These are phyloP conservation scores for Luidia sarsii DNA, from an alignment of 53 echinoderm and acorn worm genomes.

Conservation along the genomic window DNA sequence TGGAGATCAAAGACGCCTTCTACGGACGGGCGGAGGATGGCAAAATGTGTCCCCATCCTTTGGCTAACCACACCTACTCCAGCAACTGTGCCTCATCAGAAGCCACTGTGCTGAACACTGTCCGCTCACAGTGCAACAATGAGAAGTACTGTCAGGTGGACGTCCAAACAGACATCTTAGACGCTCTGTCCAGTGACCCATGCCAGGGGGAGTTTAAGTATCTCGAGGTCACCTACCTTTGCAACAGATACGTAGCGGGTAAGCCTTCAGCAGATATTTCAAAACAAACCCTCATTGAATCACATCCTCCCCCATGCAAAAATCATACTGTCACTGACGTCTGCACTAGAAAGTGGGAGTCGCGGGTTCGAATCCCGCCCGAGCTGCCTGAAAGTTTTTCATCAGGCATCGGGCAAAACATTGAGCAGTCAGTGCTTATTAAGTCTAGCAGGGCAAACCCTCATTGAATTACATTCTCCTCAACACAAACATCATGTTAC, in stretches of 20 bases:
- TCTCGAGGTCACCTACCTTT: conserved; percentile 69
- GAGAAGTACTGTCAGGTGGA: conserved; percentile 64
- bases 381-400: too few species aligned
- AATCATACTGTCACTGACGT: too few species aligned
- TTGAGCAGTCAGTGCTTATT: too few species aligned
- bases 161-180: conserved; percentile 63
- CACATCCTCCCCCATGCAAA: too few species aligned
- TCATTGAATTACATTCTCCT: too few species aligned
- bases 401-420: too few species aligned
- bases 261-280: neutral
- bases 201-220: conserved; percentile 74
- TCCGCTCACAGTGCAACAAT: conserved; percentile 47
- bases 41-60: conserved; percentile 53
- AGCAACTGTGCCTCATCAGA: conserved; percentile 41
- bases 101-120: conserved; percentile 31
- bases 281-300: too few species aligned
- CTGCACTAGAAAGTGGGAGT: too few species aligned
- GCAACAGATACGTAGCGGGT: conserved; percentile 68
- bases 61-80: conserved; percentile 67
- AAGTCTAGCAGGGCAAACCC: too few species aligned
- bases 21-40: conserved; percentile 65
- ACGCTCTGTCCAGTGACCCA: conserved; percentile 52
- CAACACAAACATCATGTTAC: too few species aligned
- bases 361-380: too few species aligned
- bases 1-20: conserved; percentile 67